Conservation (phyloP, 1,140 invertebrate genomes). For the Monochamus saltuarius region DNA sequence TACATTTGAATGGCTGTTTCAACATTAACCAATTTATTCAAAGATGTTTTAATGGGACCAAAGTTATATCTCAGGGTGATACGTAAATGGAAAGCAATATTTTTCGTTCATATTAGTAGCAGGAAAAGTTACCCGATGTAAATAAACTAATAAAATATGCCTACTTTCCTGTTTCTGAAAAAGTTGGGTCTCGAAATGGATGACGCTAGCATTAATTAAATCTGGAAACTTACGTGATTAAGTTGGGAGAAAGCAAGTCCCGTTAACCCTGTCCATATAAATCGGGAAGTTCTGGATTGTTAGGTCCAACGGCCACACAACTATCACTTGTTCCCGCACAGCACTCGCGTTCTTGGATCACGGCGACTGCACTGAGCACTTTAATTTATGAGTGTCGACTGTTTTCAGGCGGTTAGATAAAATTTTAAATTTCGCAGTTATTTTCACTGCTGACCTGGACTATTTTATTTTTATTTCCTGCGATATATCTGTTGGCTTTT, state of each 20-base stretch:
- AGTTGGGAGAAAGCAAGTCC: constrained; percentile 3
- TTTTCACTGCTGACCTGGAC: constrained; percentile 19
- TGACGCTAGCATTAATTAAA: neutral
- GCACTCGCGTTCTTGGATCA: constrained; percentile 6
- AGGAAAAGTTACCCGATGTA: no score
- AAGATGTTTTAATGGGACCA: no score
- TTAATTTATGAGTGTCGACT: constrained; percentile 18
- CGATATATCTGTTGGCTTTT: neutral
- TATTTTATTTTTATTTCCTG: constrained; percentile 19
- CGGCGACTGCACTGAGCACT: constrained; percentile 17
- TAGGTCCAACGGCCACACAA: constrained; percentile 10
- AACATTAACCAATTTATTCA: no score
- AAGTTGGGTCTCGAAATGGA: no score
- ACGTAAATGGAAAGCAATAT: no score
- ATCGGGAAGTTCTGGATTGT: constrained; percentile 18
- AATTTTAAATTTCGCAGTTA: constrained; percentile 10
- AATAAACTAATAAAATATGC: no score
- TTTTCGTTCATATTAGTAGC: no score
- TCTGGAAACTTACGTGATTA: constrained; percentile 6
- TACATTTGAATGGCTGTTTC: no score
- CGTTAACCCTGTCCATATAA: constrained; percentile 8
- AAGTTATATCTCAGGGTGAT: no score
- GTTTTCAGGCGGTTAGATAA: constrained; percentile 14
- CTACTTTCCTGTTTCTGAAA: no score
- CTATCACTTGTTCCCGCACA: neutral